These are phyloP conservation scores for Aleadryas rufinucha DNA, from an alignment of 2,113 vertebrate species.

Conservation along the genomic window DNA sequence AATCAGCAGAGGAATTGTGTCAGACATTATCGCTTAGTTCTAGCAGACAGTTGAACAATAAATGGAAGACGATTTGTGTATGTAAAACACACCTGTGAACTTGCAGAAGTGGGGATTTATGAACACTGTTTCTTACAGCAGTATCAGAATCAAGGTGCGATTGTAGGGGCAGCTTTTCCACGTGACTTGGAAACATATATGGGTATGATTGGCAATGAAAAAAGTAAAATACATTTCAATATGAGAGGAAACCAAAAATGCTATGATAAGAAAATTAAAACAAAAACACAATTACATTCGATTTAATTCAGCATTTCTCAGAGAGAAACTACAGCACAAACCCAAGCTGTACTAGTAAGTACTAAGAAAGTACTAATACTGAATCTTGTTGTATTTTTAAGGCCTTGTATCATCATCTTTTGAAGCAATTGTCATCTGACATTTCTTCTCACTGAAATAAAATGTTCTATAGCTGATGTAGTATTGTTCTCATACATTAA, in stretches of 20 bases:
- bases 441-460: not conserved
- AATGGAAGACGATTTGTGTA: not conserved
- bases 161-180: not conserved
- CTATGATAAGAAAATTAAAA: not conserved
- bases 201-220: not conserved
- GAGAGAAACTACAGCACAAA: not conserved
- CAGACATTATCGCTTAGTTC: not conserved
- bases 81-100: not conserved
- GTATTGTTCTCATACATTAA: not conserved
- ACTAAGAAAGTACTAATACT: not conserved
- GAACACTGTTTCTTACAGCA: not conserved
- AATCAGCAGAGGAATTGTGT: not conserved
- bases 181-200: not conserved
- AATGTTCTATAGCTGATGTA: not conserved
- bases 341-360: not conserved
- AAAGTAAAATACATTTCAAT: not conserved
- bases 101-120: not conserved
- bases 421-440: not conserved
- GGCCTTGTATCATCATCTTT: not conserved
- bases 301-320: not conserved
- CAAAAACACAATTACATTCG: not conserved
- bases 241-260: not conserved
- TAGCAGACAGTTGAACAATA: not conserved
- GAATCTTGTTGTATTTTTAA: not conserved
- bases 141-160: not conserved